Evolutionary conservation across 2,113 vertebrate genomes (phyloP).

Genomic region (Ciconia stormi): DNA sequence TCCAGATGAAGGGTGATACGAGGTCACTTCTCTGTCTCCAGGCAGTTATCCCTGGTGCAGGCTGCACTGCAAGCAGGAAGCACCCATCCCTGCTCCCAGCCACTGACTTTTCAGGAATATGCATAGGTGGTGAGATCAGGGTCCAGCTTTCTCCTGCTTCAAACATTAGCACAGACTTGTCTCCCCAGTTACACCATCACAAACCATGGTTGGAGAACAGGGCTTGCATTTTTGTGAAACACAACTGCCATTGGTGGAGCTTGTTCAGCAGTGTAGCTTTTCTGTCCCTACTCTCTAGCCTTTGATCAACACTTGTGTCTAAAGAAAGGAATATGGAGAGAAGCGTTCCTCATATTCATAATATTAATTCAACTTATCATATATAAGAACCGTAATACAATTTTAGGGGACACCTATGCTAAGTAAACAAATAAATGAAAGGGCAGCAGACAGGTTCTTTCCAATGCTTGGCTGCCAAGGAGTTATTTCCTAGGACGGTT

Average conservation of each 20-base stretch:
- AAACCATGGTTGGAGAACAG: fast-evolving
- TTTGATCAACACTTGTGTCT: neutral
- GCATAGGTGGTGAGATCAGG: neutral
- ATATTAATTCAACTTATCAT: neutral
- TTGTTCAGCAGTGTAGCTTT: neutral
- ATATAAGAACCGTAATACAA: neutral
- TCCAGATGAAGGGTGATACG: neutral
- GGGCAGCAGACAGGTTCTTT: neutral
- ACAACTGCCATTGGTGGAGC: fast-evolving
- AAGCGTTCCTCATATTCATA: neutral
- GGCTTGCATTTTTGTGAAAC: neutral
- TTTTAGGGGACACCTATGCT: neutral
- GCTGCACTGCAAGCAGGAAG: neutral
- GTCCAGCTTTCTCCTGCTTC: neutral
- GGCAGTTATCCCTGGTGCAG: neutral
- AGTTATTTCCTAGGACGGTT: neutral
- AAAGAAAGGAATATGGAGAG: neutral
- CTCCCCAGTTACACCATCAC: neutral
- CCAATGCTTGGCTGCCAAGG: neutral
- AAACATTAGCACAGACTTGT: neutral
- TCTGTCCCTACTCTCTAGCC: neutral
- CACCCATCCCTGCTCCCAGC: neutral
- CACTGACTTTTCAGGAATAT: neutral
- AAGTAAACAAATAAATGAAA: neutral
- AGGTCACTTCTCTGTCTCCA: neutral